Conservation (phyloP, 2,113 vertebrate genomes). For the Passerina amoena region DNA sequence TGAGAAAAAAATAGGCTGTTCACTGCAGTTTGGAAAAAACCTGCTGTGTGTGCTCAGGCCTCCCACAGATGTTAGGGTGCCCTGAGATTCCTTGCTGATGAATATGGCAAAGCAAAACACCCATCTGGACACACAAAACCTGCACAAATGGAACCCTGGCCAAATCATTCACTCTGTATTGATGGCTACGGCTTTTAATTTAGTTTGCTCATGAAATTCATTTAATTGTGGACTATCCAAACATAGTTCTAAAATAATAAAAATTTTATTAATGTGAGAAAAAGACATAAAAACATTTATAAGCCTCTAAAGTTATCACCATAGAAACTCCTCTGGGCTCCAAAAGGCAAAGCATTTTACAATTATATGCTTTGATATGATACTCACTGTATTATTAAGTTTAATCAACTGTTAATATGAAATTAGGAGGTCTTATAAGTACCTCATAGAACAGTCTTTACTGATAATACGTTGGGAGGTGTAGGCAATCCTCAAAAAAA, state of each 20-base stretch:
- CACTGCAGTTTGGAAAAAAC: not conserved
- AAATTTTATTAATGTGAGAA: not conserved
- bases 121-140: conserved; percentile 61
- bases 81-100: conserved; percentile 46
- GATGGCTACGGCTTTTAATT: conserved; percentile 32
- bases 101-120: conserved; percentile 40
- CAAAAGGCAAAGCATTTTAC: not conserved
- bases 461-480: not conserved
- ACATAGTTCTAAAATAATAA: conserved; percentile 15
- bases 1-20: not conserved
- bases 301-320: conserved; percentile 11
- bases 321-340: not conserved
- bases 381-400: conserved; percentile 4
- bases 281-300: not conserved
- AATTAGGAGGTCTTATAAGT: not conserved
- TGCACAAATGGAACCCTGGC: conserved; percentile 12
- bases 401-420: conserved; percentile 28
- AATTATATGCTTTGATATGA: conserved; percentile 18
- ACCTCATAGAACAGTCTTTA: not conserved
- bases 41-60: not conserved
- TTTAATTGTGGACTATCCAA: conserved; percentile 42
- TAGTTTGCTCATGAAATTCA: conserved; percentile 40
- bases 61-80: conserved; percentile 35
- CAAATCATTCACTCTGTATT: conserved; percentile 48
- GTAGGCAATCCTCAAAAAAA: not conserved